Conservation (phyloP, 2,797 vertebrate genomes). For the Adelosebastes latens region DNA sequence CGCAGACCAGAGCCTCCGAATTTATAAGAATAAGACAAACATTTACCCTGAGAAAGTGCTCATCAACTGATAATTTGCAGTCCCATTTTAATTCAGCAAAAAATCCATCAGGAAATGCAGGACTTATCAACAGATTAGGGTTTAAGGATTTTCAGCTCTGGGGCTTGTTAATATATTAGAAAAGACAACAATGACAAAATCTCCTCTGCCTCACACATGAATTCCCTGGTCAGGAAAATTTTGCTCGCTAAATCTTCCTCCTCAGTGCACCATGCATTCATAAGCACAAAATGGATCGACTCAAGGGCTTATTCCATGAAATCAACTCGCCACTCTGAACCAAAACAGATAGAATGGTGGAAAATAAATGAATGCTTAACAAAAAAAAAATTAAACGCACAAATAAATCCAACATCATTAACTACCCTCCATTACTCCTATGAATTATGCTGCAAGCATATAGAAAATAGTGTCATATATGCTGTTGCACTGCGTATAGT, state of each 20-base stretch:
- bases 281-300: constrained; percentile 64
- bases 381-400: constrained; percentile 18
- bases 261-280: constrained; percentile 59
- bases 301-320: constrained; percentile 65
- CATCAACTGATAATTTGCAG: constrained; percentile 51
- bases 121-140: constrained; percentile 54
- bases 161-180: constrained; percentile 57
- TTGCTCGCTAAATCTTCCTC: constrained; percentile 52
- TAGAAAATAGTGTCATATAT: constrained; percentile 33
- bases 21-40: constrained; percentile 37
- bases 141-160: constrained; percentile 54
- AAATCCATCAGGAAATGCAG: constrained; percentile 56
- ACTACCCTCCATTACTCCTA: constrained; percentile 22
- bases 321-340: constrained; percentile 52
- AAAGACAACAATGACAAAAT: constrained; percentile 64
- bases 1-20: constrained; percentile 25
- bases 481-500: not conserved
- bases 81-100: constrained; percentile 50
- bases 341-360: constrained; percentile 38
- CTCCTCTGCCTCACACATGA: constrained; percentile 53
- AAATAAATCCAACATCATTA: constrained; percentile 31
- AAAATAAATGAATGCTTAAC: constrained; percentile 23
- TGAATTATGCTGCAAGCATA: constrained; percentile 27
- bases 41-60: constrained; percentile 41
- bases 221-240: constrained; percentile 43